phyloP scores from a whole-genome alignment of 2,113 vertebrate species.

The Platysternon megacephalum region DNA sequence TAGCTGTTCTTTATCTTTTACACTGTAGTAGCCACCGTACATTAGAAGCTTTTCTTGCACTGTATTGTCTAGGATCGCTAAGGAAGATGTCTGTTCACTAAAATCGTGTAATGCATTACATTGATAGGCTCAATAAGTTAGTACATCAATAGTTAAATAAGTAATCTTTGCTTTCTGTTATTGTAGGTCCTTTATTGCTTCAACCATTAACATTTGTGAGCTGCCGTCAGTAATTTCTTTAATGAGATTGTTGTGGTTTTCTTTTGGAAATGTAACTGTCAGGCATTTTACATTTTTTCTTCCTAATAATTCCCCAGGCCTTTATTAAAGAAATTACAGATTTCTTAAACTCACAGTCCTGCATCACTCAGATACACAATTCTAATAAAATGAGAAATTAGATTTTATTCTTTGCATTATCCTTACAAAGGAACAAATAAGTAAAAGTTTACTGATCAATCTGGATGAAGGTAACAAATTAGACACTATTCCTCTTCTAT shows the following conservation, averaged over 20 bases:
- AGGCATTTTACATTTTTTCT: constrained; percentile 85
- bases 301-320: constrained; percentile 86
- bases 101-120: constrained; percentile 73
- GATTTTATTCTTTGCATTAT: constrained; percentile 74
- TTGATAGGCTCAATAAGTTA: constrained; percentile 79
- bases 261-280: constrained; percentile 83
- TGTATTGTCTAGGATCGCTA: constrained; percentile 65
- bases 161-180: constrained; percentile 87
- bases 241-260: constrained; percentile 92
- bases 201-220: constrained; percentile 92
- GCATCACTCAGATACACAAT: constrained; percentile 76
- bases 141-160: constrained; percentile 86
- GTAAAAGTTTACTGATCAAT: constrained; percentile 77
- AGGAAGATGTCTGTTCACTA: constrained; percentile 67
- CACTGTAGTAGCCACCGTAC: constrained; percentile 60
- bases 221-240: constrained; percentile 92
- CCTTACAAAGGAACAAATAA: constrained; percentile 76
- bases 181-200: constrained; percentile 87
- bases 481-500: constrained; percentile 22
- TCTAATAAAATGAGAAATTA: constrained; percentile 80
- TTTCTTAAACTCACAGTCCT: constrained; percentile 82
- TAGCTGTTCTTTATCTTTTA: constrained; percentile 61
- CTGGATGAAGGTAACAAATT: constrained; percentile 69
- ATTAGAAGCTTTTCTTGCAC: constrained; percentile 67
- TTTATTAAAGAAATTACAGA: constrained; percentile 89